phyloP scores from a whole-genome alignment of 2,888 invertebrate genomes.

The Aelia acuminata region DNA sequence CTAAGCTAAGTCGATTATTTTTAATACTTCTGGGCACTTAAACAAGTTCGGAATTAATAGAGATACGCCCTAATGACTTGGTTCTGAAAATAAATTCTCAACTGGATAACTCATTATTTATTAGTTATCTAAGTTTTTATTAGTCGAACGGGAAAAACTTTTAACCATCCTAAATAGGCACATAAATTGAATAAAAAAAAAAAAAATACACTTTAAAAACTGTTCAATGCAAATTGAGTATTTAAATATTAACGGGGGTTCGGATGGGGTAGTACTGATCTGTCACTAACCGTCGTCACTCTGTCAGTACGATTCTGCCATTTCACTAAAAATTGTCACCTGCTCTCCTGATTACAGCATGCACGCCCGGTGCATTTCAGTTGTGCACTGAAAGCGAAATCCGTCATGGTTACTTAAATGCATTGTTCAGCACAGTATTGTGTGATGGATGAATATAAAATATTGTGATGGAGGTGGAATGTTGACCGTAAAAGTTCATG shows the following conservation, averaged over 20 bases:
- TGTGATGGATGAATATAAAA: too few species aligned
- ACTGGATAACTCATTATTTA: constrained; percentile 46
- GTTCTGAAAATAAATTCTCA: constrained; percentile 13
- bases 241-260: neutral
- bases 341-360: too few species aligned
- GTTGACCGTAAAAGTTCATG: too few species aligned
- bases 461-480: too few species aligned
- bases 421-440: too few species aligned
- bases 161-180: constrained; percentile 30
- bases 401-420: too few species aligned
- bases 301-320: neutral
- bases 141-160: constrained; percentile 23
- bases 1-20: neutral
- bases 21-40: neutral
- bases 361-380: too few species aligned
- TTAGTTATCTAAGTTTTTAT: constrained; percentile 27
- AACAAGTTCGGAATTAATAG: constrained; percentile 38
- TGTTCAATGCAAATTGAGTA: constrained; percentile 27
- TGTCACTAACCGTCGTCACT: neutral
- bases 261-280: neutral
- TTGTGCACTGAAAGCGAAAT: too few species aligned
- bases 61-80: constrained; percentile 43
- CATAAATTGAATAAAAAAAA: constrained; percentile 40
- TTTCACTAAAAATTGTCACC: too few species aligned
- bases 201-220: constrained; percentile 4